Percentiles rank a stretch among this genome's conserved stretches.
phyloP scores from a whole-genome alignment of 2,888 invertebrate genomes.

The Aricia artaxerxes region DNA sequence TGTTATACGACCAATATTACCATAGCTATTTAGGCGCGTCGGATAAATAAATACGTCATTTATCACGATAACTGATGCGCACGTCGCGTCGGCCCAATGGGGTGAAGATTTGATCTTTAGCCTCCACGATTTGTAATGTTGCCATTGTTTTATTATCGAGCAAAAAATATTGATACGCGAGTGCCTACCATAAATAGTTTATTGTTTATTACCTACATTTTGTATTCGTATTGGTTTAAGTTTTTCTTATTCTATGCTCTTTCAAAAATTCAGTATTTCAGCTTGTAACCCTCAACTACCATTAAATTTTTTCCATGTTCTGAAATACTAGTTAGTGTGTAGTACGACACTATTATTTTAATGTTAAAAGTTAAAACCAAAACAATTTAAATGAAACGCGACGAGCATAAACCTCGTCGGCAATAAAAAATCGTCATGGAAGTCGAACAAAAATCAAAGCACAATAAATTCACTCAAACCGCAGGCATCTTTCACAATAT shows the following conservation, averaged over 20 bases:
- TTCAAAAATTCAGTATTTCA: neutral
- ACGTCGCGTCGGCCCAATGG: constrained; percentile 64
- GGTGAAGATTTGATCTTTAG: constrained; percentile 70
- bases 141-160: constrained; percentile 54
- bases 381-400: neutral
- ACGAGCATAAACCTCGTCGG: constrained; percentile 18
- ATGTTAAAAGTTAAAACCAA: neutral
- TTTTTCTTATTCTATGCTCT: neutral
- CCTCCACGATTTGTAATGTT: constrained; percentile 63
- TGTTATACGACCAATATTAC: constrained; percentile 80
- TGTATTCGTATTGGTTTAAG: neutral
- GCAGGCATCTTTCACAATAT: constrained; percentile 78
- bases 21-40: constrained; percentile 80
- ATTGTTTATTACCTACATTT: neutral
- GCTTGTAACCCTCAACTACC: neutral
- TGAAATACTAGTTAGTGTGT: neutral
- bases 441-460: constrained; percentile 65
- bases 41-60: constrained; percentile 81
- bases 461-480: constrained; percentile 78
- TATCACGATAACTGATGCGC: constrained; percentile 79
- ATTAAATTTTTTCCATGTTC: neutral
- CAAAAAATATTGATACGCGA: constrained; percentile 17
- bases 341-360: neutral
- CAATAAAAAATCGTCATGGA: constrained; percentile 51
- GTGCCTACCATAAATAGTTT: constrained; percentile 1